Evolutionary conservation across 2,113 vertebrate genomes (phyloP).

Genomic region (Nasalis larvatus): DNA sequence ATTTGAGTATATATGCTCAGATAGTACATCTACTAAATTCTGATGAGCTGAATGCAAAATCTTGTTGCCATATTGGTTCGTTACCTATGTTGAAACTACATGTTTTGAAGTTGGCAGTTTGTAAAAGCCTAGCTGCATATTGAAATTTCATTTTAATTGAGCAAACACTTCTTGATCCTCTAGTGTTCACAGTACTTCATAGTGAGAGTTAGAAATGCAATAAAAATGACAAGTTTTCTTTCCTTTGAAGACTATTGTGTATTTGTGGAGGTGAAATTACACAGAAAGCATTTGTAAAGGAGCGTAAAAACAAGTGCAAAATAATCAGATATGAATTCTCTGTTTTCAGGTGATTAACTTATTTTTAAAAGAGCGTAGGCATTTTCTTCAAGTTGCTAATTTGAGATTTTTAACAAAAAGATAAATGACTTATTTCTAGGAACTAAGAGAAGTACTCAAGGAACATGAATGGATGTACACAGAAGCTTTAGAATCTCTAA

Average conservation of each 20-base stretch:
- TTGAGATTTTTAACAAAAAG: constrained; percentile 43
- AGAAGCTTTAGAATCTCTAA: constrained; percentile 91
- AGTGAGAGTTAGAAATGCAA: neutral
- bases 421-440: constrained; percentile 83
- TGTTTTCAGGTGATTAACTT: constrained; percentile 1
- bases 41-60: neutral
- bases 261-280: neutral
- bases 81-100: neutral
- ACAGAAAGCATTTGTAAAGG: constrained; percentile 31
- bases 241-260: neutral
- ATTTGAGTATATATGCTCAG: neutral
- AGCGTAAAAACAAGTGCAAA: neutral
- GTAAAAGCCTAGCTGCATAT: neutral
- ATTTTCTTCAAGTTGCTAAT: constrained; percentile 36
- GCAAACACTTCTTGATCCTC: neutral
- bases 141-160: constrained; percentile 20
- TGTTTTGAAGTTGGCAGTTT: constrained; percentile 21
- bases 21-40: neutral
- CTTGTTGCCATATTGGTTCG: neutral
- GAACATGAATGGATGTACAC: constrained; percentile 94
- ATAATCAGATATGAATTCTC: neutral
- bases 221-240: neutral
- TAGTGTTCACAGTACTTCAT: neutral
- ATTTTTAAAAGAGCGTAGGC: constrained; percentile 9
- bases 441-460: constrained; percentile 92